phyloP scores from a whole-genome alignment of 1,140 invertebrate species.

The Neodiprion virginianus region DNA sequence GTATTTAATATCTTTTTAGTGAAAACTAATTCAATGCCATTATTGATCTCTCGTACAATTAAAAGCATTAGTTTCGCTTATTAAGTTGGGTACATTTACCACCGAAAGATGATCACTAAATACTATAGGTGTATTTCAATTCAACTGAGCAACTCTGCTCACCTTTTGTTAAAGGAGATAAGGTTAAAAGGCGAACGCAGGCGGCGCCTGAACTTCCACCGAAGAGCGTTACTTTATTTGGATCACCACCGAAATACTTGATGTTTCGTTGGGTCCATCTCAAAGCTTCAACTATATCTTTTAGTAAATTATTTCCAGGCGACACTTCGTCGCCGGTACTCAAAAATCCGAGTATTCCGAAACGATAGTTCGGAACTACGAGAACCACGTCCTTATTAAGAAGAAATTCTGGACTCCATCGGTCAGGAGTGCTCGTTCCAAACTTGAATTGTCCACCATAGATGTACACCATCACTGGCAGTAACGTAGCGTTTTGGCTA shows the following conservation, averaged over 20 bases:
- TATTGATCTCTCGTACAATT: neutral
- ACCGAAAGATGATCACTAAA: no score
- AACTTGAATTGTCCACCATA: constrained; percentile 23
- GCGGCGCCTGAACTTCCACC: constrained; percentile 69
- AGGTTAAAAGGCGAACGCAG: constrained; percentile 56
- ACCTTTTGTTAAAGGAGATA: constrained; percentile 49
- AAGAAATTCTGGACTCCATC: constrained; percentile 47
- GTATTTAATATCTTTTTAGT: neutral
- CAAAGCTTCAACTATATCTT: constrained; percentile 70
- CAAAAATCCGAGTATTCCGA: constrained; percentile 63
- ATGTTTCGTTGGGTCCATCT: constrained; percentile 72
- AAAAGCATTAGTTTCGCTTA: no score
- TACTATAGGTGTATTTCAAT: no score
- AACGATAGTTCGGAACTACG: constrained; percentile 32
- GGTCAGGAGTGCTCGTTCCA: neutral
- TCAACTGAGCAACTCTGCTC: neutral
- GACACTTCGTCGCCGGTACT: constrained; percentile 62
- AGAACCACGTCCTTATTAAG: constrained; percentile 20
- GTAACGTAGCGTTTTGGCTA: neutral
- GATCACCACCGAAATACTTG: constrained; percentile 70
- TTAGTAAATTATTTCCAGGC: constrained; percentile 74
- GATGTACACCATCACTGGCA: constrained; percentile 28
- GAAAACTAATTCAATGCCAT: neutral
- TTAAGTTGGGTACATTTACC: no score
- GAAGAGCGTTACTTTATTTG: constrained; percentile 65